These are phyloP conservation scores for Silurus lanzhouensis DNA, from an alignment of 2,797 vertebrate species.

Conservation along the genomic window DNA sequence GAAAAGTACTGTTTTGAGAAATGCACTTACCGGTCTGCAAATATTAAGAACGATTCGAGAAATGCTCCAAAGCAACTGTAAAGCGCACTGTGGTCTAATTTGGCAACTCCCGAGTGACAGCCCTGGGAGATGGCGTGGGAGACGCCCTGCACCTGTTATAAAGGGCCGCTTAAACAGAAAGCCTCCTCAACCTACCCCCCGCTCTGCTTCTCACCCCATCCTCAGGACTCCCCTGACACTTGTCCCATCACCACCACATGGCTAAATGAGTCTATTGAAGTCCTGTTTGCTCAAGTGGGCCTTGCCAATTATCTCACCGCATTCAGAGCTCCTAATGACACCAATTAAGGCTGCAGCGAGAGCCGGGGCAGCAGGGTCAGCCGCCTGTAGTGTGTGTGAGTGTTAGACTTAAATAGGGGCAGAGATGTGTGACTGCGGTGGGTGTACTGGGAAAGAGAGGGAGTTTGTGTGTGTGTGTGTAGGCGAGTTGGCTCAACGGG, in stretches of 20 bases:
- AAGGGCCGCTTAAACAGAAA: background rate
- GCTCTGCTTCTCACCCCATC: slow-evolving; percentile 35
- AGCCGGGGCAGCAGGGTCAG: slow-evolving; percentile 51
- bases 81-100: too few relatives aligned
- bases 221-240: slow-evolving; percentile 42
- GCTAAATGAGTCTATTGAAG: slow-evolving; percentile 61
- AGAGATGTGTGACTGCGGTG: slow-evolving; percentile 47
- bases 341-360: slow-evolving; percentile 60
- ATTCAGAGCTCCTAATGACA: slow-evolving; percentile 61
- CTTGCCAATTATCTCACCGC: slow-evolving; percentile 57
- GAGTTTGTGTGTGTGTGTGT: slow-evolving; percentile 18
- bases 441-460: slow-evolving; percentile 42
- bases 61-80: too few relatives aligned
- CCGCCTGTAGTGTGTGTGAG: slow-evolving; percentile 42
- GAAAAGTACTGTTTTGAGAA: too few relatives aligned
- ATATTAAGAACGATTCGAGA: too few relatives aligned
- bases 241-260: slow-evolving; percentile 48
- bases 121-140: background rate
- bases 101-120: background rate
- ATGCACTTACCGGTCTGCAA: too few relatives aligned
- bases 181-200: background rate
- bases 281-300: slow-evolving; percentile 61
- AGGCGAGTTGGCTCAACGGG: slow-evolving; percentile 40
- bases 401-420: slow-evolving; percentile 44
- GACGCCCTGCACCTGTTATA: slow-evolving; percentile 12